Evolutionary conservation across 2,888 invertebrate species (phyloP), one percentile per base, ranked within the genome.

Genomic region (Spodoptera exigua): DNA sequence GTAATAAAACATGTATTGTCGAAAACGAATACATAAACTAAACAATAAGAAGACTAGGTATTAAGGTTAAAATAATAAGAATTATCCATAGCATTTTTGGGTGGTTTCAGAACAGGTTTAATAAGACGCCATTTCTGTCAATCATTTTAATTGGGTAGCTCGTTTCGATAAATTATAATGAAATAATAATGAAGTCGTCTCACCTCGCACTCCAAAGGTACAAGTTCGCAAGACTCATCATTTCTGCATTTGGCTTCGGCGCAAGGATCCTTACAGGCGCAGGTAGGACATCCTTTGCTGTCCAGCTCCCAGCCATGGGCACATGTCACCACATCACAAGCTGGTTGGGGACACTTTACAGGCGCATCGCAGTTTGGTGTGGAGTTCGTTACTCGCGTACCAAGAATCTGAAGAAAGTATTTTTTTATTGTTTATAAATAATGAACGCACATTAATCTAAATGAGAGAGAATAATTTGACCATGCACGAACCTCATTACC

Each of bases 251-350:
- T 95, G 7, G 97, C 95, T 59, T 96, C 96, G n/a, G 95, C 95
- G 81, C 98, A 98, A 0, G 97, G 97, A 82, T 98, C 96, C 11
- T 96, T 91, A 82, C 98, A 98, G 48, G 94, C 93, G 81, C 98
- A 98, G 0, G 95, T 95, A 0, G 96, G 95, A 79, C 98, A 98
- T 0, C 97, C 97, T 10, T 92, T 94, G 2, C 88, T 90, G 74
- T 94, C 90, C 44, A 94, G 68, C 21, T 84, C 81, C 1, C 84
- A 73, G 0, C 94, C 94, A 58, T 94, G 89, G 0, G 87, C 76
- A 49, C 94, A 94, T 11, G 83, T 74, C 14, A 83, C 81, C 1
- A 84, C 87, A 1, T 83, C 82, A 69, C 94, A 94, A 1, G 70
- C 79, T 0, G 87, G 80, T 1, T 86, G 79, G 0, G 91, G 87